Conservation (phyloP, 2,113 vertebrate species). For the Muntiacus reevesi region DNA sequence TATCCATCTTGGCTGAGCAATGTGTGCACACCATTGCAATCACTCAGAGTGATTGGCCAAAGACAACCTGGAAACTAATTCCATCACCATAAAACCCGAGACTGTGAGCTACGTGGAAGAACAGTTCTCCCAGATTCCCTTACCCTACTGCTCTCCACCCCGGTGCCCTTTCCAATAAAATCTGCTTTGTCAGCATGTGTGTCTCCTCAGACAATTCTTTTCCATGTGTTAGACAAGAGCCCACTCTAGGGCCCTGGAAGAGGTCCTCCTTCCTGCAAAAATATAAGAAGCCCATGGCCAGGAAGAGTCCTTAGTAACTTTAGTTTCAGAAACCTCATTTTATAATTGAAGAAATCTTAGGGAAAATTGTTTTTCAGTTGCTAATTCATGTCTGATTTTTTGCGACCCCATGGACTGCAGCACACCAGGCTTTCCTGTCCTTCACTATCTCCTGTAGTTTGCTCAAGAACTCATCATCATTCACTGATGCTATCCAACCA, state of each 20-base stretch:
- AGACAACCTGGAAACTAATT: not conserved
- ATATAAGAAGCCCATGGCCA: not conserved
- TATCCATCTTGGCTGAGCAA: not conserved
- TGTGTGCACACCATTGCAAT: not conserved
- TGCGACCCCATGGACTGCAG: not conserved
- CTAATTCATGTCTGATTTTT: not conserved
- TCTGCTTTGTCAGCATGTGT: not conserved
- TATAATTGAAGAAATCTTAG: not conserved
- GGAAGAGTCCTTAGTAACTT: not conserved
- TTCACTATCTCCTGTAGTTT: not conserved
- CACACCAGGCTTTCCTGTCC: not conserved
- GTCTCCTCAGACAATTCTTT: not conserved
- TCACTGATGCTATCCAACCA: not conserved
- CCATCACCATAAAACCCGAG: not conserved
- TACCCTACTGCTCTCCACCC: not conserved
- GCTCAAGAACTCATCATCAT: not conserved
- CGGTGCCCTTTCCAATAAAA: not conserved
- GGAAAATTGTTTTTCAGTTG: not conserved
- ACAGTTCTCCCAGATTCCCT: not conserved
- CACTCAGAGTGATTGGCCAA: not conserved
- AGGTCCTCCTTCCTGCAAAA: not conserved
- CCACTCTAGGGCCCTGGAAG: not conserved
- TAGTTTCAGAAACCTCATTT: conserved; percentile 39
- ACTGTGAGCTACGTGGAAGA: not conserved
- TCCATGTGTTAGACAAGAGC: not conserved